Evolutionary conservation across 2,888 invertebrate genomes (phyloP).

Genomic region (Microplitis deprimator): DNA sequence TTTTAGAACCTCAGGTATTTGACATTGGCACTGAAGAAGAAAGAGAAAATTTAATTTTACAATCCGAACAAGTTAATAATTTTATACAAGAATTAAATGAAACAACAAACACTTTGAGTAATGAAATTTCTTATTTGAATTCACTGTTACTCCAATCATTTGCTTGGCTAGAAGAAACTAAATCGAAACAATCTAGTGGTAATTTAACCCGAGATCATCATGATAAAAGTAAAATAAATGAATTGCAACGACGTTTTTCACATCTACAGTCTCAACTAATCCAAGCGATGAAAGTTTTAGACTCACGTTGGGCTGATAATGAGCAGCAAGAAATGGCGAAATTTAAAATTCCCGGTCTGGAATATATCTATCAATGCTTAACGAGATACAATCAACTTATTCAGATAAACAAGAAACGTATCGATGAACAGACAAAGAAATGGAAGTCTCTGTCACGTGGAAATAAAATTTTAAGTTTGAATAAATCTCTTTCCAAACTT

Average conservation of each 20-base stretch:
- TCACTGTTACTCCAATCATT: constrained; percentile 74
- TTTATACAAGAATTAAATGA: constrained; percentile 78
- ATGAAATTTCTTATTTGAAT: constrained; percentile 76
- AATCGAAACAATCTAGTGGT: constrained; percentile 70
- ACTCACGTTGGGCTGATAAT: constrained; percentile 81
- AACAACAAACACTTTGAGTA: constrained; percentile 75
- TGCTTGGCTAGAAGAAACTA: constrained; percentile 75
- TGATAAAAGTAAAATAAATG: constrained; percentile 78
- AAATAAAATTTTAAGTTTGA: constrained; percentile 52
- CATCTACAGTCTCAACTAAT: constrained; percentile 84
- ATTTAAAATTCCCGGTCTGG: constrained; percentile 80
- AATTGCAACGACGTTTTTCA: constrained; percentile 79
- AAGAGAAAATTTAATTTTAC: constrained; percentile 73
- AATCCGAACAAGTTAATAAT: constrained; percentile 74
- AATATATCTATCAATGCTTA: constrained; percentile 85
- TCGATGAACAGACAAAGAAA: constrained; percentile 57
- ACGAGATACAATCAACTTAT: constrained; percentile 82
- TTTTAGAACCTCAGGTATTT: constrained; percentile 57
- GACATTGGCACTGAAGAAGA: constrained; percentile 76
- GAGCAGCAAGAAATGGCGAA: constrained; percentile 60
- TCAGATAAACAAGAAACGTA: constrained; percentile 73
- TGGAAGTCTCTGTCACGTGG: constrained; percentile 57
- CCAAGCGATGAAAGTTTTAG: constrained; percentile 81
- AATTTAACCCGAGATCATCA: constrained; percentile 73
- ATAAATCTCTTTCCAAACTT: constrained; percentile 61